phyloP scores from a whole-genome alignment of 2,888 invertebrate species.

The Hypsopygia costalis region DNA sequence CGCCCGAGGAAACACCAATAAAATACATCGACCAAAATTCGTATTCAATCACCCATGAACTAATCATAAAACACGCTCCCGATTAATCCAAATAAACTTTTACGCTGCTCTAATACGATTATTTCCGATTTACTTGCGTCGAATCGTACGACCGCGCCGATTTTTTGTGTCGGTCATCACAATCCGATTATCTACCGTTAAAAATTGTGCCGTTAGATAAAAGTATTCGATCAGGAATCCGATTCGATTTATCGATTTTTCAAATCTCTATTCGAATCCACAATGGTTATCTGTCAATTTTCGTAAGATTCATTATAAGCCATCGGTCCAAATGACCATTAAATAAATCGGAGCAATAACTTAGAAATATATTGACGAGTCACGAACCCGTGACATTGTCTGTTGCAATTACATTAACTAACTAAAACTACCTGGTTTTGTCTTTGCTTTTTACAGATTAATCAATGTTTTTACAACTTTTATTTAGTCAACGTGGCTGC shows the following conservation, averaged over 20 bases:
- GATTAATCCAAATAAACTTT: conserved; percentile 46
- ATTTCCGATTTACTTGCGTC: conserved; percentile 57
- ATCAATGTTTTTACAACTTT: too few relatives aligned
- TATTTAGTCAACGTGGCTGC: too few relatives aligned
- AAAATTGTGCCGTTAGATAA: conserved; percentile 59
- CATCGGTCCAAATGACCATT: neutral
- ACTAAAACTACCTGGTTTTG: neutral
- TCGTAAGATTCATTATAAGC: conserved; percentile 15
- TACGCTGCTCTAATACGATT: conserved; percentile 48
- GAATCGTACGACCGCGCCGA: conserved; percentile 41
- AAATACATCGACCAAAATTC: conserved; percentile 31
- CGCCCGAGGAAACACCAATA: conserved; percentile 29
- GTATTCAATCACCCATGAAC: conserved; percentile 42
- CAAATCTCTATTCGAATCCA: conserved; percentile 26
- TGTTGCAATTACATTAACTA: conserved; percentile 6
- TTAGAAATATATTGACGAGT: neutral
- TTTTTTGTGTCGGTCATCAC: conserved; percentile 57
- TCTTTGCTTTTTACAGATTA: too few relatives aligned
- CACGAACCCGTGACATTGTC: conserved; percentile 14
- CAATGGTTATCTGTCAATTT: conserved; percentile 19
- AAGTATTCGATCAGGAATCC: conserved; percentile 31
- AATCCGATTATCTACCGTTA: conserved; percentile 68
- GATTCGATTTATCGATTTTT: conserved; percentile 47
- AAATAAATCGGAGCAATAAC: neutral
- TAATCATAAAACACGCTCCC: conserved; percentile 35